Conservation (phyloP, 2,888 invertebrate genomes). For the Frankliniella intonsa region DNA sequence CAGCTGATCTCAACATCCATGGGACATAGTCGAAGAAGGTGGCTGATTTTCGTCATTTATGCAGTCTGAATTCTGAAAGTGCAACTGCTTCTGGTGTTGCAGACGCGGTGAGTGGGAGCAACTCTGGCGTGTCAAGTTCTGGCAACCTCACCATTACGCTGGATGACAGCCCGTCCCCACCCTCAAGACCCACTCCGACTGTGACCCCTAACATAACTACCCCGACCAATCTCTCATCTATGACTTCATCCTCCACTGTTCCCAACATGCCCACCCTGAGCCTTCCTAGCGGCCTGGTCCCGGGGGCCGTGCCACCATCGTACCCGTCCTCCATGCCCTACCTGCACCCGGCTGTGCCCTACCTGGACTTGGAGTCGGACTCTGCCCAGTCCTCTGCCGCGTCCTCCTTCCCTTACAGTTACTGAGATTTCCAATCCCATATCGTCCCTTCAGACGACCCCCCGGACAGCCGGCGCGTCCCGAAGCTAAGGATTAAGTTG, state of each 20-base stretch:
- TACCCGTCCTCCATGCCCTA: neutral
- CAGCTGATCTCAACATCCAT: neutral
- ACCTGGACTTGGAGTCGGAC: neutral
- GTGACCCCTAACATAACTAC: neutral
- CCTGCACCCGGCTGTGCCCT: neutral
- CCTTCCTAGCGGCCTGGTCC: neutral
- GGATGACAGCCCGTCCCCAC: neutral
- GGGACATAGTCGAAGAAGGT: neutral
- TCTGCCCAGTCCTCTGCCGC: neutral
- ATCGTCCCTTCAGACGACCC: constrained; percentile 21
- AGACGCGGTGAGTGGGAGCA: constrained; percentile 4
- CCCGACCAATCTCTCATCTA: neutral
- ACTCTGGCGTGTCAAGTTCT: constrained; percentile 1
- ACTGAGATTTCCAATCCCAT: constrained; percentile 3
- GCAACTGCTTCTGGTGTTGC: constrained; percentile 11
- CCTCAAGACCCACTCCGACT: neutral
- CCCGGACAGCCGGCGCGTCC: neutral
- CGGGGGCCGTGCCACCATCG: neutral
- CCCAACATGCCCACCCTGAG: neutral
- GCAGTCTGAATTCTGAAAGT: too few species aligned
- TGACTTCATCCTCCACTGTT: neutral
- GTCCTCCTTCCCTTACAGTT: neutral
- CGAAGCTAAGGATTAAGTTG: neutral
- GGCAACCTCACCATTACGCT: neutral
- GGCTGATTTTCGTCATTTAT: neutral